Evolutionary conservation across 2,888 invertebrate genomes (phyloP).

Genomic region (Leptothorax acervorum): DNA sequence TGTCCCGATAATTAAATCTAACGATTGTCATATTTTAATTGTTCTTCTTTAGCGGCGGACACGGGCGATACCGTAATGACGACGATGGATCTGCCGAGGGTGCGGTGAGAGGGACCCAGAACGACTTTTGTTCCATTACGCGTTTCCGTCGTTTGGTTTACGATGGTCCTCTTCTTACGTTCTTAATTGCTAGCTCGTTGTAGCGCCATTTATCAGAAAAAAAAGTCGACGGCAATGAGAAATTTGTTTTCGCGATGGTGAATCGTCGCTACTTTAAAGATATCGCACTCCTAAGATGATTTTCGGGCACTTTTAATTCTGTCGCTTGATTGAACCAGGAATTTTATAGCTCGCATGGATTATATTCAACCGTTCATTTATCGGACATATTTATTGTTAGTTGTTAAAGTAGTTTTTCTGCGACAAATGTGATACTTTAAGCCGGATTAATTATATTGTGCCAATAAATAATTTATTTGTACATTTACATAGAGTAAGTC

Average conservation of each 20-base stretch:
- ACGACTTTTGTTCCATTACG: constrained; percentile 70
- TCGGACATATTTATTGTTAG: not conserved
- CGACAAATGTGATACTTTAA: not conserved
- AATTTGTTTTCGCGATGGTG: constrained; percentile 44
- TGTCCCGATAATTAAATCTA: constrained; percentile 84
- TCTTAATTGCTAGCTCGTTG: constrained; percentile 65
- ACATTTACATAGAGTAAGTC: not conserved
- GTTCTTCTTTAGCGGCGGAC: constrained; percentile 78
- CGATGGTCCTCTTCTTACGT: constrained; percentile 57
- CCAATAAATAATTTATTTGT: not conserved
- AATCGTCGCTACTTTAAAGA: constrained; percentile 16
- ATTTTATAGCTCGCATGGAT: not conserved
- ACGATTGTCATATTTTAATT: constrained; percentile 85
- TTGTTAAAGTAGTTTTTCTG: not conserved
- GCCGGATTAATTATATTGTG: not conserved
- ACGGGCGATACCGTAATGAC: constrained; percentile 72
- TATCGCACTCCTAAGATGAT: constrained; percentile 36
- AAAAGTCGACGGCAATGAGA: constrained; percentile 38
- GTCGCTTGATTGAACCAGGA: not conserved
- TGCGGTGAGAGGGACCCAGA: constrained; percentile 5
- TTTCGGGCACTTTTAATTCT: constrained; percentile 14
- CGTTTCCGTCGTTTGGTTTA: constrained; percentile 62
- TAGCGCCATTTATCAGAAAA: constrained; percentile 29
- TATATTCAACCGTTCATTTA: not conserved
- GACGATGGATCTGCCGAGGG: constrained; percentile 46